These are phyloP conservation scores for Pocillopora grandis DNA, from an alignment of 92 coral and sea anemone genomes.

Conservation along the genomic window DNA sequence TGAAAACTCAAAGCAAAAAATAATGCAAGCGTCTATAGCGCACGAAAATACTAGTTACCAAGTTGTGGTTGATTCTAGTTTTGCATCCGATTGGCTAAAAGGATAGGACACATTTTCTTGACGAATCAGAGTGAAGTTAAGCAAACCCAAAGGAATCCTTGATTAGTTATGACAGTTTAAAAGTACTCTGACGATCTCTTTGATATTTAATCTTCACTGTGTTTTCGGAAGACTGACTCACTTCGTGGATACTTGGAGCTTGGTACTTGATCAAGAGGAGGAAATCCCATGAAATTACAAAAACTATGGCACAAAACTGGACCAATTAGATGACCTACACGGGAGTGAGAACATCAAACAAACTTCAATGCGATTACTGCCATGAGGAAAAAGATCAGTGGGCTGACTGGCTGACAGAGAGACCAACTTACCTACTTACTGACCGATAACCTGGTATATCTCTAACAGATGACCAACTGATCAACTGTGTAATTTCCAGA, in stretches of 20 bases:
- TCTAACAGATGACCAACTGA: neutral
- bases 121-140: too few species aligned
- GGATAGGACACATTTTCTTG: too few species aligned
- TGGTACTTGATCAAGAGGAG: slow-evolving; percentile 83
- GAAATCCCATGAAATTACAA: slow-evolving; percentile 99
- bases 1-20: too few species aligned
- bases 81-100: too few species aligned
- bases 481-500: neutral
- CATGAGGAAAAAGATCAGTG: neutral
- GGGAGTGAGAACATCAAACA: neutral
- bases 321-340: slow-evolving; percentile 90
- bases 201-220: neutral
- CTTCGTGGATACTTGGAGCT: slow-evolving; percentile 77
- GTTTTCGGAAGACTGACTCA: slow-evolving; percentile 30
- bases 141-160: too few species aligned
- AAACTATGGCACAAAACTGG: slow-evolving; percentile 96
- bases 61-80: too few species aligned
- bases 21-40: too few species aligned
- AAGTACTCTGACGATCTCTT: too few species aligned
- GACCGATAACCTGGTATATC: neutral
- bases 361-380: too few species aligned
- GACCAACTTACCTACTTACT: neutral
- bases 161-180: too few species aligned
- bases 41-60: too few species aligned
- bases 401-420: neutral